These are phyloP conservation scores for Stratiomys singularior DNA, from an alignment of 2,888 invertebrate species.

Conservation along the genomic window DNA sequence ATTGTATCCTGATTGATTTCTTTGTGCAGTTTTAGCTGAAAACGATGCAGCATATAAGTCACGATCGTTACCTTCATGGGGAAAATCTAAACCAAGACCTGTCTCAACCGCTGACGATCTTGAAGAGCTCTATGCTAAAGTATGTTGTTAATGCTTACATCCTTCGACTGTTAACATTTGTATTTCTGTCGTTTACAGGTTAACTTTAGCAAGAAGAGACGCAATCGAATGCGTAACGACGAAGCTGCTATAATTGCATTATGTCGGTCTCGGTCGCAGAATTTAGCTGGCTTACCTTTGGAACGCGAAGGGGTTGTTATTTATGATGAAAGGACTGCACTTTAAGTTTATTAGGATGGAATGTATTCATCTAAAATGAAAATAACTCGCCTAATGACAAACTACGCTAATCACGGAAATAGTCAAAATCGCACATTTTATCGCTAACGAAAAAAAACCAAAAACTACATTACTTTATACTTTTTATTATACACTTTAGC, in stretches of 20 bases:
- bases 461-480: no score
- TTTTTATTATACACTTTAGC: no score
- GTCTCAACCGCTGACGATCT: constrained; percentile 76
- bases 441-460: not conserved
- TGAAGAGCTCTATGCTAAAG: constrained; percentile 77
- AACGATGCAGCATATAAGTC: constrained; percentile 68
- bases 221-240: constrained; percentile 83
- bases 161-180: not conserved
- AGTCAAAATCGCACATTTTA: constrained; percentile 15
- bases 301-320: constrained; percentile 78
- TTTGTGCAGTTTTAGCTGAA: constrained; percentile 71
- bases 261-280: constrained; percentile 77
- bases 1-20: not conserved
- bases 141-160: constrained; percentile 57
- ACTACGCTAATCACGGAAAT: not conserved
- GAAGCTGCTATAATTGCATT: constrained; percentile 84
- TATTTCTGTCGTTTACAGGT: constrained; percentile 67
- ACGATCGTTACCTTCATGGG: constrained; percentile 77
- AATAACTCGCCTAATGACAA: no score
- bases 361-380: not conserved
- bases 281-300: constrained; percentile 65
- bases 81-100: constrained; percentile 72
- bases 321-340: constrained; percentile 82
- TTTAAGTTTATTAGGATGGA: constrained; percentile 64
- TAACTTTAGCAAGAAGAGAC: constrained; percentile 80